Base-by-base conservation (phyloP, 2,113 vertebrate genomes). In the Catharus bicknelli region DNA sequence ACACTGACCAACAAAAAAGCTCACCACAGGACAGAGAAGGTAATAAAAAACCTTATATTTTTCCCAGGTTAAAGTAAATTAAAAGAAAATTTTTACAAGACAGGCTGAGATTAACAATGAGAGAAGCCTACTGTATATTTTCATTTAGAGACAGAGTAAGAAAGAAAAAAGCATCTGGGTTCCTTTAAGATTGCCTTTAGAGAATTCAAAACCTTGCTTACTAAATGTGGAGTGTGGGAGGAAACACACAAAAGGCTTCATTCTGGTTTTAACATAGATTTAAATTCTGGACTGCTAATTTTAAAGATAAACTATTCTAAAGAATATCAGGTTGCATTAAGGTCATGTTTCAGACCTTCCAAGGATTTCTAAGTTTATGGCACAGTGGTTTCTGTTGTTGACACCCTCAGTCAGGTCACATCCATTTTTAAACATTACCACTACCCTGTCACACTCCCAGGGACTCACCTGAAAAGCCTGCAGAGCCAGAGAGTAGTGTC, bases 401-500 rank as follows among this genome's bases (percentile, higher is more conserved):
- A 83, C 38, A 64, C 55, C 32, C 38, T 70, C 22, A 38, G 19
- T 26, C 13, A 27, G 63, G 53, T n/a, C 42, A 78, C 50, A 70
- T n/a, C 1, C 13, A 22, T 36, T 68, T 69, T 62, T 34, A 63
- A 86, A 36, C 16, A 47, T 48, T 55, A 68, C 22, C 32, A 59
- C 26, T 57, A 32, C 32, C 22, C 22, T 70, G 22, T 51, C 43
- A 73, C 57, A 64, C 8, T 88, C 63, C 70, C 53, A 89, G 53
- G n/a, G 9, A 87, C 93, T 95, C 96, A 99, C 99, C 99, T 99
- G 98, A 99, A 99, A 69, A 99, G 98, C 86, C 99, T 98, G 98
- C 99, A 99, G 27, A 99, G 98, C 99, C 99, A 99, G 57, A 99
- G 97, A 1, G 98, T 99, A 54, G 99, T 99, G 94, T 99, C 99